Conservation (phyloP, 2,113 vertebrate genomes). For the Phrynocephalus versicolor region DNA sequence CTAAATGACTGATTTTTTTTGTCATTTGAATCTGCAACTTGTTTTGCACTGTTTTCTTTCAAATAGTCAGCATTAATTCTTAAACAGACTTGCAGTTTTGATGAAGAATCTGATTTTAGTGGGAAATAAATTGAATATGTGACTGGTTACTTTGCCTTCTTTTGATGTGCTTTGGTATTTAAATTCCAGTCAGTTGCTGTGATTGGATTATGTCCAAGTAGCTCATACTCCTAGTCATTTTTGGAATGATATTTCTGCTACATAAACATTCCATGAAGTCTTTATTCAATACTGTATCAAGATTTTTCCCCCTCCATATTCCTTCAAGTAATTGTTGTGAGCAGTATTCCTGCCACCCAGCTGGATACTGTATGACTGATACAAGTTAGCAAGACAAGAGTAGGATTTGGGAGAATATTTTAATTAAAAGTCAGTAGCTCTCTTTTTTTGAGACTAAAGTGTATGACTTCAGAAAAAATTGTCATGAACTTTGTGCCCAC, state of each 20-base stretch:
- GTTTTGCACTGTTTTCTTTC: background rate
- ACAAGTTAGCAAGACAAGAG: background rate
- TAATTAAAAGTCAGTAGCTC: background rate
- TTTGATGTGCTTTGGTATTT: constrained; percentile 29
- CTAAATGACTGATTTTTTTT: background rate
- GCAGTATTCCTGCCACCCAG: background rate
- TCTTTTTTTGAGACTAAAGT: background rate
- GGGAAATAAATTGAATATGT: background rate
- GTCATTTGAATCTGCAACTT: background rate
- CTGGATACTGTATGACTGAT: background rate
- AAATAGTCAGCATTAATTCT: constrained; percentile 2
- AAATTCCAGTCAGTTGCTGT: constrained; percentile 35
- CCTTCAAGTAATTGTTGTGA: background rate
- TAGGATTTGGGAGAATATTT: background rate
- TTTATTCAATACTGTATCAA: constrained; percentile 20
- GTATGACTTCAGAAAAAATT: background rate
- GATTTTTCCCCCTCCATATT: constrained; percentile 6
- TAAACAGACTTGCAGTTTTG: constrained; percentile 3
- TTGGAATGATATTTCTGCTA: constrained; percentile 53
- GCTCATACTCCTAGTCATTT: constrained; percentile 40
- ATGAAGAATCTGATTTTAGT: constrained; percentile 9
- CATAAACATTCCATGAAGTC: constrained; percentile 45
- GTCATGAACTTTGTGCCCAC: background rate
- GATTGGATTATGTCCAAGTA: constrained; percentile 41
- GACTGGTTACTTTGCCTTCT: constrained; percentile 4